These are phyloP conservation scores for Brachyistius frenatus DNA, from an alignment of 2,113 vertebrate genomes.

Conservation along the genomic window DNA sequence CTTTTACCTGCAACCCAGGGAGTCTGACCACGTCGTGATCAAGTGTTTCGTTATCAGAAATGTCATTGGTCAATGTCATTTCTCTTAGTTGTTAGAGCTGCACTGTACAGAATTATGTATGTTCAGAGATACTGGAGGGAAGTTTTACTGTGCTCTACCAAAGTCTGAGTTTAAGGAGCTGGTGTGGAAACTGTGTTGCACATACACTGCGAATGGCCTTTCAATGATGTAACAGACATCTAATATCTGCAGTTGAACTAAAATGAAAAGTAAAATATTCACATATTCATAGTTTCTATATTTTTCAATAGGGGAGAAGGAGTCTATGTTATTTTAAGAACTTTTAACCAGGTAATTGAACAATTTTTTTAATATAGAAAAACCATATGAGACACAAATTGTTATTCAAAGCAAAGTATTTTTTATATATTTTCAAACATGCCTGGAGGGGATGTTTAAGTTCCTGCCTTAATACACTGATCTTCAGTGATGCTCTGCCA, in stretches of 20 bases:
- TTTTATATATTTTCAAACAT: not conserved
- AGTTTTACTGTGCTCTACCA: too few species aligned
- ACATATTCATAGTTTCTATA: not conserved
- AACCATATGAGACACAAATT: not conserved
- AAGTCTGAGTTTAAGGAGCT: too few species aligned
- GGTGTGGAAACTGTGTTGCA: not conserved
- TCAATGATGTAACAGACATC: not conserved
- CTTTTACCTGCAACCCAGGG: not conserved
- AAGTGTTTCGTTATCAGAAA: not conserved
- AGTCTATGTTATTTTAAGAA: not conserved
- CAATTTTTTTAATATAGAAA: not conserved
- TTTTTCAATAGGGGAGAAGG: not conserved
- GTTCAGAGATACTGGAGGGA: too few species aligned
- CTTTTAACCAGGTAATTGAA: not conserved
- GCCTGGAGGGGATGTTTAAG: not conserved
- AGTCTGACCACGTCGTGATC: not conserved
- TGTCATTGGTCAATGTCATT: not conserved
- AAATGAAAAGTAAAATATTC: not conserved
- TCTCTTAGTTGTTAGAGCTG: not conserved
- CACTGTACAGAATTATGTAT: too few species aligned
- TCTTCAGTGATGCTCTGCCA: too few species aligned
- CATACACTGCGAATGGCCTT: not conserved
- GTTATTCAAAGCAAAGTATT: not conserved
- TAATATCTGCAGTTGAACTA: not conserved
- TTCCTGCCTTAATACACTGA: not conserved